These are phyloP conservation scores for Merluccius polli DNA, from an alignment of 2,797 vertebrate genomes.

Conservation along the genomic window DNA sequence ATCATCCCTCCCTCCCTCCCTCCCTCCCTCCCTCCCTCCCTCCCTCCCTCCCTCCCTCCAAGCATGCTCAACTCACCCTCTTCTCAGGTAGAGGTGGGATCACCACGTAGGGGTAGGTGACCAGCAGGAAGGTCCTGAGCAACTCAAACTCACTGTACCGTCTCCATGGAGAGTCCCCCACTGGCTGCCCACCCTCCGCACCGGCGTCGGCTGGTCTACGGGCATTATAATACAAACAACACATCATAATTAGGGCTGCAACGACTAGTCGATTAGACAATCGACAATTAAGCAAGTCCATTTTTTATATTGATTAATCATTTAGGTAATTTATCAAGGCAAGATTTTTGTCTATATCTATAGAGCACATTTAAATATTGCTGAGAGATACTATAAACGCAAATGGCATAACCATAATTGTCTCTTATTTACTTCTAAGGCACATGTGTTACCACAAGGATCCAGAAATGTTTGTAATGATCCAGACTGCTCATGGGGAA, in stretches of 20 bases:
- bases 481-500: neutral
- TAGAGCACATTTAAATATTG: neutral
- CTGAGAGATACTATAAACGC: neutral
- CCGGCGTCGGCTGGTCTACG: constrained; percentile 82
- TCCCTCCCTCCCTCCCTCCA: neutral
- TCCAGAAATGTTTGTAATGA: too few species aligned
- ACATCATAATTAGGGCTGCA: too few species aligned
- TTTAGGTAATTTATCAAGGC: too few species aligned
- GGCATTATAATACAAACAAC: neutral
- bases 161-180: constrained; percentile 89
- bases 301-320: too few species aligned
- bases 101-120: constrained; percentile 85
- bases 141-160: constrained; percentile 98
- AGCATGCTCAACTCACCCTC: constrained; percentile 75
- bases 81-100: constrained; percentile 96
- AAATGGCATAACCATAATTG: neutral
- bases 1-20: neutral
- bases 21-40: neutral
- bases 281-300: too few species aligned
- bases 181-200: constrained; percentile 71
- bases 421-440: neutral
- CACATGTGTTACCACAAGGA: neutral
- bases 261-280: too few species aligned
- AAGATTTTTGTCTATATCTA: neutral
- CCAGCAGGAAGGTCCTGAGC: constrained; percentile 86